Base-by-base conservation (phyloP, 2,888 invertebrate genomes). In the Lithosia quadra region DNA sequence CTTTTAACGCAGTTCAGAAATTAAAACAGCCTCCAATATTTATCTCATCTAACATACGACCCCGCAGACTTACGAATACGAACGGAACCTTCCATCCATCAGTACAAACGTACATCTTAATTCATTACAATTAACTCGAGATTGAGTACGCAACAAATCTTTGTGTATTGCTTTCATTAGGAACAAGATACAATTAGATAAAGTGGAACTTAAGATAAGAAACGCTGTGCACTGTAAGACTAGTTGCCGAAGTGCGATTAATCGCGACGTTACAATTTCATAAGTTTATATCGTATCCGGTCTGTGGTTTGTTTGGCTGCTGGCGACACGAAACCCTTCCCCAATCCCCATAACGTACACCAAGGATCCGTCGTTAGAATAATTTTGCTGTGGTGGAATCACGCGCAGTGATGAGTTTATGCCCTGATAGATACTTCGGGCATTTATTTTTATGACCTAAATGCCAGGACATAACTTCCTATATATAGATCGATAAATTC, bases 61-160 rank as follows among this genome's bases (percentile, higher is more conserved):
- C 21, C 18, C n/a, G 33, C 43, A 24, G 1, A 28, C 28, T 56
- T 0, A 63, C 49, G 22, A 67, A 64, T 53, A 36, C 43, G 39
- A 64, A 59, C 28, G 15, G 33, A 60, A 1, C 15, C 33, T 75
- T 70, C 58, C 73, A 65, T 70, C 58, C 73, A 65, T 71, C 53
- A 11, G 21, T 4, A 36, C 58, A 71, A 49, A 49, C 18, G 69
- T 63, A 71, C 61, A 68, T 74, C 68, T 78, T 64, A 75, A 76
- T 82, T 56, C 69, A 74, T 66, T 66, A 63, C 67, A 80, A 80
- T 82, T 76, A 76, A 60, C 68, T 55, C 28, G 1, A n/a, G 70
- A 69, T 72, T 72, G 73, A 76, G 71, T 55, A 21, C 28, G 33
- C 53, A 83, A 82, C 85, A 84, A 84, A 87, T 85, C 86, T 80